Evolutionary conservation across 2,888 invertebrate species (phyloP).

Genomic region (Harpalus rufipes): DNA sequence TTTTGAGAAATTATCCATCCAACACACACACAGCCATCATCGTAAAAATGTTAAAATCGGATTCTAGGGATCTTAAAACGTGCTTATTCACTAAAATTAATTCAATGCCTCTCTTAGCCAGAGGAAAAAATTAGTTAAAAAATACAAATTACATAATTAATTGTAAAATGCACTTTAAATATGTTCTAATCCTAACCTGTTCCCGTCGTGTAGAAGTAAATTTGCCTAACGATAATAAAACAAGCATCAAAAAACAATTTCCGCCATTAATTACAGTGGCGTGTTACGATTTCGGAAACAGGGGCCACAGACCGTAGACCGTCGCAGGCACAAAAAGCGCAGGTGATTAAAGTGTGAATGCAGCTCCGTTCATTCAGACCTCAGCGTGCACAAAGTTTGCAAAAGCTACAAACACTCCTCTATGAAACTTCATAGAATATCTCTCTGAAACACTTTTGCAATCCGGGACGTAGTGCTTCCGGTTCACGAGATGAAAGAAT

Average conservation of each 20-base stretch:
- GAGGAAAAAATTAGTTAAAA: too few species aligned
- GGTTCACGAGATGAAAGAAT: conserved; percentile 34
- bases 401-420: neutral
- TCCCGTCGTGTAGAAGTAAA: conserved; percentile 41
- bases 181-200: conserved; percentile 11
- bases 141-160: too few species aligned
- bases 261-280: conserved; percentile 50
- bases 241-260: conserved; percentile 60
- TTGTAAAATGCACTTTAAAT: neutral
- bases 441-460: neutral
- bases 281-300: conserved; percentile 44
- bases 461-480: conserved; percentile 16
- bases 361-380: conserved; percentile 25
- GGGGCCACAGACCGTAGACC: conserved; percentile 1
- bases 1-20: too few species aligned
- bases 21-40: too few species aligned
- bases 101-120: too few species aligned
- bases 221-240: conserved; percentile 61
- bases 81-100: too few species aligned
- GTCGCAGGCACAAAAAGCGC: conserved; percentile 36
- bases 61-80: too few species aligned
- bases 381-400: neutral
- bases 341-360: conserved; percentile 52
- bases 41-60: too few species aligned
- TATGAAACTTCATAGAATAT: neutral